These are phyloP conservation scores for Tanytarsus gracilentus DNA, from an alignment of 2,888 invertebrate genomes.

Conservation along the genomic window DNA sequence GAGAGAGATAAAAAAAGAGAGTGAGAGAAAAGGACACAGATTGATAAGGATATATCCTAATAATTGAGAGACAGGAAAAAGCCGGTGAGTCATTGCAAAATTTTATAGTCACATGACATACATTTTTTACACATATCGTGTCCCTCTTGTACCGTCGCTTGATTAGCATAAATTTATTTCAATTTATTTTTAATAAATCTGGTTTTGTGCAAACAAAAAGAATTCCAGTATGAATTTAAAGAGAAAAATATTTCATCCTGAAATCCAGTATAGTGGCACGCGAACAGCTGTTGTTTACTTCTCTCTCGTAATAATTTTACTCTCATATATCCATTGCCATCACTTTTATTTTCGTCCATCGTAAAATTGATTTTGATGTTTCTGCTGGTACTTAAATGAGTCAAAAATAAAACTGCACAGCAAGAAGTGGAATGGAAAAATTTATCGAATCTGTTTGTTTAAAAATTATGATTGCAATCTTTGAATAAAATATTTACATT, in stretches of 20 bases:
- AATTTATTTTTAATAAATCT: too few species aligned
- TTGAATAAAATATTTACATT: too few species aligned
- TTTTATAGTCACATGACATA: neutral
- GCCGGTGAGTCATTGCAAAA: slow-evolving; percentile 4
- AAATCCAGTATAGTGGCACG: slow-evolving; percentile 15
- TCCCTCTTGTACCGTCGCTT: neutral
- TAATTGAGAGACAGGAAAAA: neutral
- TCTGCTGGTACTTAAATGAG: too few species aligned
- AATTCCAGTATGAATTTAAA: too few species aligned
- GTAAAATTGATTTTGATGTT: neutral
- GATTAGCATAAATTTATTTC: too few species aligned
- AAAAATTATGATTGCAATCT: too few species aligned
- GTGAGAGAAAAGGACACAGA: neutral
- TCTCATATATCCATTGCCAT: neutral
- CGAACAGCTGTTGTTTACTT: slow-evolving; percentile 15
- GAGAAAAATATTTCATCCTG: too few species aligned
- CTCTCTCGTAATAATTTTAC: neutral
- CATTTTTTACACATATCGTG: neutral
- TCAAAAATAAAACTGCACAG: too few species aligned
- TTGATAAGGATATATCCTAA: neutral
- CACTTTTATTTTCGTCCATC: too few species aligned
- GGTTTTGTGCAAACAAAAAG: too few species aligned
- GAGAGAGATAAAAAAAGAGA: neutral
- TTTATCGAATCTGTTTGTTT: too few species aligned
- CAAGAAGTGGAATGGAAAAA: too few species aligned